Evolutionary conservation across 2,888 invertebrate species (phyloP).

Genomic region (Schizaphis graminum): DNA sequence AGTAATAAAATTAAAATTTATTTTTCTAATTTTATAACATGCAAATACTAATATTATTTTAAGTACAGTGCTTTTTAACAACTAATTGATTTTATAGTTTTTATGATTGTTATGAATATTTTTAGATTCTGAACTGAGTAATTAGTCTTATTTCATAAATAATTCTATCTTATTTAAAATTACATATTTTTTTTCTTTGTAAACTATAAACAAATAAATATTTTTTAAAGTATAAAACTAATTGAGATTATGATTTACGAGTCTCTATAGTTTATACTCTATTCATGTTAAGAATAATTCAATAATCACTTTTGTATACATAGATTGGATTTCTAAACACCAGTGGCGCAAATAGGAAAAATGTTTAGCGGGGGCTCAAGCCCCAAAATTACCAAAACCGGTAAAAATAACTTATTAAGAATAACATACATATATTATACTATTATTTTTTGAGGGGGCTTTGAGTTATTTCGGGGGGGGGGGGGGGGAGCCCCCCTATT

Average conservation of each 20-base stretch:
- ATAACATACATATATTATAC: too few relatives aligned
- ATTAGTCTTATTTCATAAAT: conserved; percentile 44
- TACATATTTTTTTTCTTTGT: neutral
- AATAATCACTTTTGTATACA: neutral
- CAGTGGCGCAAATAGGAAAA: too few relatives aligned
- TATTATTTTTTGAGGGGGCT: too few relatives aligned
- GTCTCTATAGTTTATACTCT: neutral
- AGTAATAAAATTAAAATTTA: conserved; percentile 67
- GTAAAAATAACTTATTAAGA: too few relatives aligned
- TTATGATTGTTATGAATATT: neutral
- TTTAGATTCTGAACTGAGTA: neutral
- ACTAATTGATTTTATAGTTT: neutral
- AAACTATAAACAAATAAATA: neutral
- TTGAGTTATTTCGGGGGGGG: too few relatives aligned
- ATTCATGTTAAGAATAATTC: neutral
- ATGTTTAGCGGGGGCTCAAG: too few relatives aligned
- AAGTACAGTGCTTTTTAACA: neutral
- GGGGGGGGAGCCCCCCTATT: too few relatives aligned
- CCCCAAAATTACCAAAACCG: too few relatives aligned
- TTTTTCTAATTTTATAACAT: neutral
- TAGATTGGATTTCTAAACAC: neutral
- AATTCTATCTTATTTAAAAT: neutral
- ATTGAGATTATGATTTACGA: neutral
- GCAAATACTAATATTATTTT: neutral
- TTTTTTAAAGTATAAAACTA: neutral